Base-by-base conservation (phyloP, 2,797 vertebrate species). In the Gephyroberyx darwinii region DNA sequence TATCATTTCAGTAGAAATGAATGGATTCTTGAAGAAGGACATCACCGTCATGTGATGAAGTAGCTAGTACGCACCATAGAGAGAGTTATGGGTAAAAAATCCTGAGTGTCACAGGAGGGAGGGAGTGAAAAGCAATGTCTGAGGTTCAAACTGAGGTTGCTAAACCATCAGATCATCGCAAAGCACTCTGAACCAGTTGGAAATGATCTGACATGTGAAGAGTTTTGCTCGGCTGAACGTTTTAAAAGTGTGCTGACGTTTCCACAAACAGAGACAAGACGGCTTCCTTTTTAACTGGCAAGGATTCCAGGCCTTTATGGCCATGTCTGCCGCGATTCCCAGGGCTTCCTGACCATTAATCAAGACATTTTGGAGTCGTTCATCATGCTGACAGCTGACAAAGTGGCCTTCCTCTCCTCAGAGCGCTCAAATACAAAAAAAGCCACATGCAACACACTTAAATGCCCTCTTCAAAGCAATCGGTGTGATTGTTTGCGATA, bases 271-370 rank as follows among this genome's bases (percentile, higher is more conserved):
- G 0, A 69, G 53, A 84, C 13, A 22, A 70, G 43, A 33, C 31
- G 52, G n/a, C 41, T 69, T 57, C 69, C 59, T 20, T 43, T 61
- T 35, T 2, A 17, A 8, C n/a, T 14, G 8, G 17, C 7, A 12
- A 43, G 6, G 20, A 20, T 20, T 54, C 52, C 13, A 13, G 45
- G 64, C 55, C 79, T 74, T 76, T 9, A 53, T 81, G 52, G 75
- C 51, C 54, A 33, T 35, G 3, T 56, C 31, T 60, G 70, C 53
- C 54, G 14, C 47, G 0, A 17, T 80, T 77, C 81, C 67, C 76
- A 74, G 45, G 65, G 73, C 75, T 84, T 81, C 84, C 79, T 54
- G 65, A 55, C 68, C 74, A 84, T 88, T 69, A 77, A 86, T 89
- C 88, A 85, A 41, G 52, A 52, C 39, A 56, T 71, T 55, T 14